Conservation (phyloP, 2,797 vertebrate species). For the Anabacerthia variegaticeps region DNA sequence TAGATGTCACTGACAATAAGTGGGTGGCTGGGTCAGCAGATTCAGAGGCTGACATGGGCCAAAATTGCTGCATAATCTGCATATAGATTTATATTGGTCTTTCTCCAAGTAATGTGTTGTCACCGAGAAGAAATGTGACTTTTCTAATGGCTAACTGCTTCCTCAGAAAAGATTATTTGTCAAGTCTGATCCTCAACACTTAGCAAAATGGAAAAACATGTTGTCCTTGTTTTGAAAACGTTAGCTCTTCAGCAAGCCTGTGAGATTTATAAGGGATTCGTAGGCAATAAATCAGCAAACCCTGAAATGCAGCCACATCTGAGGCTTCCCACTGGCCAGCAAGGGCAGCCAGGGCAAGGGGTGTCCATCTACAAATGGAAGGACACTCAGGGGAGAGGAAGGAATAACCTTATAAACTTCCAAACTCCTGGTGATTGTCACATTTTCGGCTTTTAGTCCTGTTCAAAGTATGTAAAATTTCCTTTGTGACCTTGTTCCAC, state of each 20-base stretch:
- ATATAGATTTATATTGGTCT: neutral
- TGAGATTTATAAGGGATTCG: too few relatives aligned
- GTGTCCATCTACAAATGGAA: neutral
- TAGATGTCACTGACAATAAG: neutral
- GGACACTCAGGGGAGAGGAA: neutral
- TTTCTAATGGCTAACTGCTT: neutral
- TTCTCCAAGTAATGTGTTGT: neutral
- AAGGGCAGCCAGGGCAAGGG: neutral
- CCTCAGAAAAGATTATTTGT: neutral
- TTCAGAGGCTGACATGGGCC: neutral
- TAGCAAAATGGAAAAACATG: neutral
- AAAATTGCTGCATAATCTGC: neutral
- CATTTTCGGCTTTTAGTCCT: neutral
- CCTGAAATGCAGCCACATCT: neutral
- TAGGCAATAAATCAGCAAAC: neutral
- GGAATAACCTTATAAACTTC: neutral
- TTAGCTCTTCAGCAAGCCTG: neutral
- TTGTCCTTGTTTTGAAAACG: neutral
- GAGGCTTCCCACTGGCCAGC: neutral
- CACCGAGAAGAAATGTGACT: neutral
- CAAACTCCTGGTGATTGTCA: fast-evolving
- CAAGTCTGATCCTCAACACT: neutral
- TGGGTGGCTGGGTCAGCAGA: neutral
- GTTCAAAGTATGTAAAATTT: neutral
- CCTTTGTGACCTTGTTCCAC: neutral